Evolutionary conservation across 2,888 invertebrate genomes (phyloP).

Genomic region (Heliconius ethilla): DNA sequence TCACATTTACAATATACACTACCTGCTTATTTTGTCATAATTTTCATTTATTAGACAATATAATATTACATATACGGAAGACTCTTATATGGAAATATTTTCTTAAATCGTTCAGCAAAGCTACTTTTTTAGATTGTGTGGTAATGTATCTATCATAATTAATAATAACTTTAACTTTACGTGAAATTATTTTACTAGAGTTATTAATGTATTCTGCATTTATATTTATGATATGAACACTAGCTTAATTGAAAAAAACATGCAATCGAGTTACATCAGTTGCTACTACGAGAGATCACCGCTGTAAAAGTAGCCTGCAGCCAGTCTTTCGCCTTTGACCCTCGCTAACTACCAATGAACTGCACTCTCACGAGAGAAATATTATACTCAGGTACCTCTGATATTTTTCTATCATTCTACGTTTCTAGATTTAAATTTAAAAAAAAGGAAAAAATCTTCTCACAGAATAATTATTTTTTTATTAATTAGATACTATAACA

Average conservation of each 20-base stretch:
- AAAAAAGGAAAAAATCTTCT: too few species aligned
- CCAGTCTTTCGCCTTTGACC: conserved; percentile 38
- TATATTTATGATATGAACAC: neutral
- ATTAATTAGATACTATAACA: too few species aligned
- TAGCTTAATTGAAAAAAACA: neutral
- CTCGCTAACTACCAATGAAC: conserved; percentile 30
- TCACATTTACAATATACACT: conserved; percentile 40
- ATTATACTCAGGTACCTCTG: neutral
- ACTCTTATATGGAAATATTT: neutral
- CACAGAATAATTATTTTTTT: too few species aligned
- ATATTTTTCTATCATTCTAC: neutral
- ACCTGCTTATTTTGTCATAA: neutral
- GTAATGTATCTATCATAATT: neutral
- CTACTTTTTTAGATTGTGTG: neutral
- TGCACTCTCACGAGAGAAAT: conserved; percentile 10
- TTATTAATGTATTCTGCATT: neutral
- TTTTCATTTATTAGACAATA: neutral
- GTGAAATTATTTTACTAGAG: neutral
- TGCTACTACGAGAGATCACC: neutral
- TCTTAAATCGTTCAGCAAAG: neutral
- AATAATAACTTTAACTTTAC: neutral
- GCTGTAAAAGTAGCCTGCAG: conserved; percentile 30
- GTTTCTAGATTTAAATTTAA: neutral
- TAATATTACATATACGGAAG: neutral
- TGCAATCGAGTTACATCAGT: conserved; percentile 35